These are phyloP conservation scores for Enteromius argenteus DNA, from an alignment of 2,797 vertebrate species.

Conservation along the genomic window DNA sequence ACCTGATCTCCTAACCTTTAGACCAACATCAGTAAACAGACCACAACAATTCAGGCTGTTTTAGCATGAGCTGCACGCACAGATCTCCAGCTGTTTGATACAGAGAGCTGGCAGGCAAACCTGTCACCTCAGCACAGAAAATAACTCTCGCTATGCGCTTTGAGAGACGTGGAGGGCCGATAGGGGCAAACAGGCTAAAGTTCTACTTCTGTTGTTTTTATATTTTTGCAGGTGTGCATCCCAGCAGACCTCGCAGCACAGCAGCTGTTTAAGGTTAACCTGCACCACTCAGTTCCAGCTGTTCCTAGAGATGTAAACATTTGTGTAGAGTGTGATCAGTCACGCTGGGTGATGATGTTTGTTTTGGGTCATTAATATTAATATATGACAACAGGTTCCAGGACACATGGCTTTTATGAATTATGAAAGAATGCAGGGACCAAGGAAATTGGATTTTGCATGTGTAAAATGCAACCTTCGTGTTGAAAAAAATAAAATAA, in stretches of 20 bases:
- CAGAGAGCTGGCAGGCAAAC: conserved; percentile 40
- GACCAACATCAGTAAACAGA: conserved; percentile 17
- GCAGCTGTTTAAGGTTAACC: conserved; percentile 51
- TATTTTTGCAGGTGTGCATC: conserved; percentile 32
- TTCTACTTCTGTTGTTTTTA: conserved; percentile 28
- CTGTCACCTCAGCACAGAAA: conserved; percentile 43
- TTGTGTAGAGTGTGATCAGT: conserved; percentile 38
- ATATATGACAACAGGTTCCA: conserved; percentile 37
- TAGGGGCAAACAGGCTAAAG: conserved; percentile 28
- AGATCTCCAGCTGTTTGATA: conserved; percentile 41
- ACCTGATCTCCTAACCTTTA: conserved; percentile 15
- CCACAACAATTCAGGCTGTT: background rate
- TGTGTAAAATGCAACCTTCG: conserved; percentile 71
- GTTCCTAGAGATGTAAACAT: conserved; percentile 51
- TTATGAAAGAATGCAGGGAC: conserved; percentile 51
- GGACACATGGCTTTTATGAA: conserved; percentile 48
- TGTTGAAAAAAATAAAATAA: conserved; percentile 12
- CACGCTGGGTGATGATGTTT: conserved; percentile 43
- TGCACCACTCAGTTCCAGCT: conserved; percentile 40
- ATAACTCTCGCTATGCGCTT: conserved; percentile 29
- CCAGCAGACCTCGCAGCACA: conserved; percentile 20
- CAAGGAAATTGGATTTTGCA: background rate
- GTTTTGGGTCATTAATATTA: conserved; percentile 58
- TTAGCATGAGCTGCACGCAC: conserved; percentile 35
- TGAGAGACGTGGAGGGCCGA: conserved; percentile 15